Conservation (phyloP, 2,797 vertebrate genomes). For the Parotocinclus haroldoi region DNA sequence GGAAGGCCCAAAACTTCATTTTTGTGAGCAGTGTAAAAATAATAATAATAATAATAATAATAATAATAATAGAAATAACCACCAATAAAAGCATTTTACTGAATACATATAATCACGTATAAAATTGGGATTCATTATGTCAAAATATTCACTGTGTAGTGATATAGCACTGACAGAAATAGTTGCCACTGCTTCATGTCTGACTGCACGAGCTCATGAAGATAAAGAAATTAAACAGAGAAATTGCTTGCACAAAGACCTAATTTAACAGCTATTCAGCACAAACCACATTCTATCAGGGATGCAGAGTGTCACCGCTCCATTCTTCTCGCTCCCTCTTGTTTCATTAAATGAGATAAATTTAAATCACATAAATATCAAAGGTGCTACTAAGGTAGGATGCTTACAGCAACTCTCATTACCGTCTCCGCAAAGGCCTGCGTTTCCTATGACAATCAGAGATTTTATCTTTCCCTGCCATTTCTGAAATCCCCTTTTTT, state of each 20-base stretch:
- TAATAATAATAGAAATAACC: too few relatives aligned
- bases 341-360: slow-evolving; percentile 21
- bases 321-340: slow-evolving; percentile 1
- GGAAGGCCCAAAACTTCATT: too few relatives aligned
- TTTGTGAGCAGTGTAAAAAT: too few relatives aligned
- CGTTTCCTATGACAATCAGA: neutral
- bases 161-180: slow-evolving; percentile 3
- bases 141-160: neutral
- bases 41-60: too few relatives aligned
- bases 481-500: neutral
- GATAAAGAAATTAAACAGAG: slow-evolving; percentile 40
- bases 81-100: too few relatives aligned
- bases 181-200: slow-evolving; percentile 19
- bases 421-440: neutral
- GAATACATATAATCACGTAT: too few relatives aligned
- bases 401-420: slow-evolving; percentile 17
- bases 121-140: too few relatives aligned
- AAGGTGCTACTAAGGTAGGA: slow-evolving; percentile 15
- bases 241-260: slow-evolving; percentile 29
- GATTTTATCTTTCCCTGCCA: slow-evolving; percentile 1
- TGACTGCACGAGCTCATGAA: slow-evolving; percentile 10
- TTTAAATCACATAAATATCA: slow-evolving; percentile 27
- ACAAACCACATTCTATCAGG: slow-evolving; percentile 19
- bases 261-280: slow-evolving; percentile 32
- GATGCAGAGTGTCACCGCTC: slow-evolving; percentile 19